Evolutionary conservation across 2,888 invertebrate species (phyloP).

Genomic region (Acanthosepion lycidas): DNA sequence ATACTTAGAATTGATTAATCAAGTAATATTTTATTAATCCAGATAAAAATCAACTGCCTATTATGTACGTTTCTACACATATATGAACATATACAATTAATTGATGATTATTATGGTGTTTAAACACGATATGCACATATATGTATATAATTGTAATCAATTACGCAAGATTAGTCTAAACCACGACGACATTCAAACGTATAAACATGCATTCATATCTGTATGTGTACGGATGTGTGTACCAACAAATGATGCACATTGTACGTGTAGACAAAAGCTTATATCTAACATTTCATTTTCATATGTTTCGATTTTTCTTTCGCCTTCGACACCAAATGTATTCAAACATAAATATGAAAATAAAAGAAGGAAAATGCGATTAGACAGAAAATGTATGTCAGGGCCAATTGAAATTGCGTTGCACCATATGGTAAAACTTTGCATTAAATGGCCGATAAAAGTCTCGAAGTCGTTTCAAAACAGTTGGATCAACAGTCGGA

Average conservation of each 20-base stretch:
- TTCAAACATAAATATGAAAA: background rate
- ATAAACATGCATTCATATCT: background rate
- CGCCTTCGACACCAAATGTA: background rate
- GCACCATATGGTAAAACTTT: constrained; percentile 74
- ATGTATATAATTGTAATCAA: too few relatives aligned
- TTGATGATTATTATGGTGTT: too few relatives aligned
- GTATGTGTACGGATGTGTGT: background rate
- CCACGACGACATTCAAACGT: too few relatives aligned
- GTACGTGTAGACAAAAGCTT: background rate
- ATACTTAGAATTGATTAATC: too few relatives aligned
- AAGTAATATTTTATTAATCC: too few relatives aligned
- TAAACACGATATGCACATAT: too few relatives aligned
- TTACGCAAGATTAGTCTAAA: too few relatives aligned
- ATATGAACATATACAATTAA: too few relatives aligned
- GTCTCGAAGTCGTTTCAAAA: constrained; percentile 66
- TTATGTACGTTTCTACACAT: too few relatives aligned
- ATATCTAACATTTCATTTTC: background rate
- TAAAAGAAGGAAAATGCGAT: background rate
- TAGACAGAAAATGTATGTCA: background rate
- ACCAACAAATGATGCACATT: too few relatives aligned
- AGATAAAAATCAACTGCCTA: too few relatives aligned
- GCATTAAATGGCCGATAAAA: constrained; percentile 75
- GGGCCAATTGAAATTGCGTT: constrained; percentile 73
- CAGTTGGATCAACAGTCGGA: constrained; percentile 66
- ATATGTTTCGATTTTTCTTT: background rate